A percentile compares a stretch with the other conserved stretches of the same genome.
Evolutionary conservation across 2,113 vertebrate genomes (phyloP).

Genomic region (Poeciliopsis turrubarensis): DNA sequence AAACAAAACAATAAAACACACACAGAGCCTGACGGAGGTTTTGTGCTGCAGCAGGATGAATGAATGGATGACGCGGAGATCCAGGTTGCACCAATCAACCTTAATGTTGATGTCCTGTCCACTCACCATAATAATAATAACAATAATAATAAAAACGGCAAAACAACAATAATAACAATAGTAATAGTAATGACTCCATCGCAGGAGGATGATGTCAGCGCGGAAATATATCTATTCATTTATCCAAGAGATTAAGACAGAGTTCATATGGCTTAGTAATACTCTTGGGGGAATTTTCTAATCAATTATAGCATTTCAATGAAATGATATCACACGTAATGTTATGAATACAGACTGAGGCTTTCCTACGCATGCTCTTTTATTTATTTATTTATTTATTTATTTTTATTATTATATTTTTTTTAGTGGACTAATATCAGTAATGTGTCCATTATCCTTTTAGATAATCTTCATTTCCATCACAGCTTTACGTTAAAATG

Average conservation of each 20-base stretch:
- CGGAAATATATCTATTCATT: constrained; percentile 76
- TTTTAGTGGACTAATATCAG: constrained; percentile 46
- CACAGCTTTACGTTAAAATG: not conserved
- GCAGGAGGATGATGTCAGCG: constrained; percentile 60
- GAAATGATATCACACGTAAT: constrained; percentile 71
- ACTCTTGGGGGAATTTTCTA: constrained; percentile 61
- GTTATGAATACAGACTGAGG: constrained; percentile 65
- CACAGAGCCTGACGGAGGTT: constrained; percentile 1
- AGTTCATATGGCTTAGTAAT: constrained; percentile 72
- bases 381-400: too few relatives aligned
- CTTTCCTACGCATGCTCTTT: constrained; percentile 36
- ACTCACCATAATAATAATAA: constrained; percentile 63
- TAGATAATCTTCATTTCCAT: constrained; percentile 29
- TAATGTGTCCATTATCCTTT: constrained; percentile 42
- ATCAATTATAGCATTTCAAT: constrained; percentile 70
- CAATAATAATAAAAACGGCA: too few relatives aligned
- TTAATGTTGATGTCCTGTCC: constrained; percentile 73
- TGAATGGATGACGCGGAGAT: constrained; percentile 62
- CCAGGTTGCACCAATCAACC: constrained; percentile 68
- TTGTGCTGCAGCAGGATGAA: constrained; percentile 37
- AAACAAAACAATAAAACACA: not conserved
- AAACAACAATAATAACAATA: not conserved
- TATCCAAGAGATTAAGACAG: constrained; percentile 68
- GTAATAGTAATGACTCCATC: constrained; percentile 51
- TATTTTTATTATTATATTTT: too few relatives aligned